These are phyloP conservation scores for Phyllotreta striolata DNA, from an alignment of 2,888 invertebrate genomes.

Conservation along the genomic window DNA sequence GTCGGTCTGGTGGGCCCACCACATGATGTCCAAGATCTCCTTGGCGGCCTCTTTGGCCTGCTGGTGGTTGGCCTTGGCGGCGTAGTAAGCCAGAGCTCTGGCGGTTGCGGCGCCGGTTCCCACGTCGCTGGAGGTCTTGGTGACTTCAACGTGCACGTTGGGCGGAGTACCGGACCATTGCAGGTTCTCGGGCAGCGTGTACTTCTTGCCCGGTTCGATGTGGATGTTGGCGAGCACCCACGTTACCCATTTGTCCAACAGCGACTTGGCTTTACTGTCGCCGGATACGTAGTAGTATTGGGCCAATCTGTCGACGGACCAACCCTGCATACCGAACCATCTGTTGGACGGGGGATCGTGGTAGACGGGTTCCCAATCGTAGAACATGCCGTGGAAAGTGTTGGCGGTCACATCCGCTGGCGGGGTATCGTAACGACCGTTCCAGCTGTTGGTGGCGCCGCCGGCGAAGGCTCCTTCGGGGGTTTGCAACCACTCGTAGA, in stretches of 20 bases:
- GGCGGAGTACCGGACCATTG: conserved; percentile 45
- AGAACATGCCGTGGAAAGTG: conserved; percentile 47
- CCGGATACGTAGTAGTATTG: conserved; percentile 48
- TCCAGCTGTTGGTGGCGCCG: conserved; percentile 48
- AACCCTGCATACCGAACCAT: conserved; percentile 49
- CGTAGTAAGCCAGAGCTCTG: conserved; percentile 46
- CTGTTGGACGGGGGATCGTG: conserved; percentile 49
- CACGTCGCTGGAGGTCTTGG: conserved; percentile 41
- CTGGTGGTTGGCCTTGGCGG: conserved; percentile 43
- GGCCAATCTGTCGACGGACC: conserved; percentile 47
- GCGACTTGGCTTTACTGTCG: conserved; percentile 38
- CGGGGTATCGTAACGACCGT: conserved; percentile 46
- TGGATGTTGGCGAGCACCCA: conserved; percentile 42
- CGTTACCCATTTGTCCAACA: conserved; percentile 45
- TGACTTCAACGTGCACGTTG: conserved; percentile 42
- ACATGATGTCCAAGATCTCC: conserved; percentile 43
- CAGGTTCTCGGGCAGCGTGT: conserved; percentile 42
- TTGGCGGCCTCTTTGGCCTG: conserved; percentile 43
- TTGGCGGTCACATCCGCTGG: conserved; percentile 38
- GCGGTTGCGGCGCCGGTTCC: conserved; percentile 46
- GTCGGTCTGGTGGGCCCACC: conserved; percentile 36
- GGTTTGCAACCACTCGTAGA: conserved; percentile 46
- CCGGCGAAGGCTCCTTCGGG: conserved; percentile 47
- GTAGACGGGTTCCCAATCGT: conserved; percentile 49
- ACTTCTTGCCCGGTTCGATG: conserved; percentile 35